Evolutionary conservation across 2,797 vertebrate genomes (phyloP).

Genomic region (Semaprochilodus insignis): DNA sequence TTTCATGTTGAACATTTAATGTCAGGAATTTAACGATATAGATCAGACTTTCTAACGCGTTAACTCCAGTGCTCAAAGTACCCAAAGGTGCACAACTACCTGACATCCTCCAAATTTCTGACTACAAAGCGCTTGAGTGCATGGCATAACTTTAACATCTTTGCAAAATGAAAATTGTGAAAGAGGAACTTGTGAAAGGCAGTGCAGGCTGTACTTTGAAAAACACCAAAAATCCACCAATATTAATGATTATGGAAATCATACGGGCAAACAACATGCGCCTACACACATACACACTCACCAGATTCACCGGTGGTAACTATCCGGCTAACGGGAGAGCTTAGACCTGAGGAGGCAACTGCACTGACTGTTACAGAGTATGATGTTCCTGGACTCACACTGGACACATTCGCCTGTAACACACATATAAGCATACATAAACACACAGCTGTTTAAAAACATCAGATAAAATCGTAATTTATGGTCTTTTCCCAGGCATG

Average conservation of each 20-base stretch:
- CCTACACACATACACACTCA: constrained; percentile 66
- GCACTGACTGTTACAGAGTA: constrained; percentile 84
- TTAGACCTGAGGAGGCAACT: constrained; percentile 84
- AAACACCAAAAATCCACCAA: neutral
- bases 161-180: no score
- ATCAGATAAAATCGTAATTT: neutral
- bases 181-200: no score
- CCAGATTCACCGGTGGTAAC: constrained; percentile 85
- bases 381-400: constrained; percentile 79
- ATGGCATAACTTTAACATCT: no score
- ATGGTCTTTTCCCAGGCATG: neutral
- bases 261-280: constrained; percentile 42
- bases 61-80: no score
- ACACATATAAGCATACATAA: constrained; percentile 40
- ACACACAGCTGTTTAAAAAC: neutral
- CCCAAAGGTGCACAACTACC: no score
- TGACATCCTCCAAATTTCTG: no score
- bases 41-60: no score
- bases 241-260: neutral
- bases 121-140: no score
- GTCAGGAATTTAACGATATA: no score
- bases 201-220: no score
- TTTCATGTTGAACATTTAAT: no score
- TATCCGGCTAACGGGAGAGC: constrained; percentile 88
- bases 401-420: constrained; percentile 84